phyloP scores from a whole-genome alignment of 1,140 invertebrate genomes.

The Drosophila varians region DNA sequence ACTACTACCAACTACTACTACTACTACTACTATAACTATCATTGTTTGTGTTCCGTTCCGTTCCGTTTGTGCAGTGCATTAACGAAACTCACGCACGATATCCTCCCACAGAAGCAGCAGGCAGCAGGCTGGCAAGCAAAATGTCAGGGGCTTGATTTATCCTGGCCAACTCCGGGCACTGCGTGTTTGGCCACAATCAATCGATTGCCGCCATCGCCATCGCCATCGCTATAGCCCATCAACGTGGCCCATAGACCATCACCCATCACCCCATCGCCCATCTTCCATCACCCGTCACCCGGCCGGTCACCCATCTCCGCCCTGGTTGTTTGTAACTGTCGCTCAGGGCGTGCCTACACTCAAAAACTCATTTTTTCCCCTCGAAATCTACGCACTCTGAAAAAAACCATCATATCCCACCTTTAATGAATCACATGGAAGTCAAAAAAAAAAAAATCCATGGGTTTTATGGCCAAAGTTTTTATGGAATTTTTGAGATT shows the following conservation, averaged over 20 bases:
- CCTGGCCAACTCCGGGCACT: conserved; percentile 75
- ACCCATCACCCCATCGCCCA: conserved; percentile 41
- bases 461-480: neutral
- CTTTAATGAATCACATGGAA: too few species aligned
- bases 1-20: conserved; percentile 10
- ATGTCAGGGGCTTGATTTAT: conserved; percentile 80
- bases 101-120: conserved; percentile 16
- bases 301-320: conserved; percentile 34
- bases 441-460: neutral
- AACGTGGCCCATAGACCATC: conserved; percentile 34
- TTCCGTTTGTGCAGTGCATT: conserved; percentile 66
- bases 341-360: conserved; percentile 72
- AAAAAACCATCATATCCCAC: conserved; percentile 12
- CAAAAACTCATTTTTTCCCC: conserved; percentile 33
- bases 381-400: conserved; percentile 21
- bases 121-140: conserved; percentile 41
- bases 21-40: neutral
- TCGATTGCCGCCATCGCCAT: conserved; percentile 65
- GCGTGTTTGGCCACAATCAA: conserved; percentile 81
- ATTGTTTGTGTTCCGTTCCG: conserved; percentile 13
- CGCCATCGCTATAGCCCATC: conserved; percentile 29
- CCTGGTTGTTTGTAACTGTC: conserved; percentile 75
- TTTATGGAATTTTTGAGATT: neutral
- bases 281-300: conserved; percentile 17
- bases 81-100: conserved; percentile 75